phyloP scores from a whole-genome alignment of 2,797 vertebrate genomes.

The Naso thynnoides region DNA sequence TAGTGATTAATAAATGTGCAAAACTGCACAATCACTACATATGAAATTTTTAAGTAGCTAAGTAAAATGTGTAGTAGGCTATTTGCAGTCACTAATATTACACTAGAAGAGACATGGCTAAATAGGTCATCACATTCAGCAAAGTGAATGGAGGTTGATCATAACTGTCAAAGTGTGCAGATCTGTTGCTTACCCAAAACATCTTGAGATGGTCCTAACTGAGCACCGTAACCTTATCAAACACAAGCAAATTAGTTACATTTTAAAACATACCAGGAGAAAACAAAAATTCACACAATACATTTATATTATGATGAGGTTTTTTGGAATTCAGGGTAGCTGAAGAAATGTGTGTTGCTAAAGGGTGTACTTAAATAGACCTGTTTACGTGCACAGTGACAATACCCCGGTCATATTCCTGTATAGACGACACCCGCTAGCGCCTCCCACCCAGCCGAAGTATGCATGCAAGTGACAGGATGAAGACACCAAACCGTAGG shows the following conservation, averaged over 20 bases:
- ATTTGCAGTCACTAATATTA: background rate
- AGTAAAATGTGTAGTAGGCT: background rate
- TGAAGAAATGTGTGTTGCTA: background rate
- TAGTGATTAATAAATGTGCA: background rate
- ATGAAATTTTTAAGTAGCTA: background rate
- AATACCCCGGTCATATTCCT: too few relatives aligned
- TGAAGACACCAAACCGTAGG: too few relatives aligned
- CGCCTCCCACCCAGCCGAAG: too few relatives aligned
- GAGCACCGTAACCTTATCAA: conserved; percentile 74
- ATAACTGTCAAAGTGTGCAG: conserved; percentile 11
- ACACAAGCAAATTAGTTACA: conserved; percentile 39
- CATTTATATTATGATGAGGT: background rate
- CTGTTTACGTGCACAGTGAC: too few relatives aligned
- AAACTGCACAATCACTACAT: background rate
- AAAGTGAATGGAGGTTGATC: conserved; percentile 6
- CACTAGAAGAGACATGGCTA: background rate
- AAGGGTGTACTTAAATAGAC: background rate
- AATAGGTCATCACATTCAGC: conserved; percentile 2
- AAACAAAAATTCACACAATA: background rate
- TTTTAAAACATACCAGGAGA: background rate
- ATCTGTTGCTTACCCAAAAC: conserved; percentile 71
- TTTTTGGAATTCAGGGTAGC: background rate
- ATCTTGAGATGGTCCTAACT: conserved; percentile 70
- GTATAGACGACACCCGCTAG: too few relatives aligned
- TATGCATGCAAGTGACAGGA: too few relatives aligned